These are phyloP conservation scores for Drosophila mettleri DNA, from an alignment of 2,888 invertebrate species.

Conservation along the genomic window DNA sequence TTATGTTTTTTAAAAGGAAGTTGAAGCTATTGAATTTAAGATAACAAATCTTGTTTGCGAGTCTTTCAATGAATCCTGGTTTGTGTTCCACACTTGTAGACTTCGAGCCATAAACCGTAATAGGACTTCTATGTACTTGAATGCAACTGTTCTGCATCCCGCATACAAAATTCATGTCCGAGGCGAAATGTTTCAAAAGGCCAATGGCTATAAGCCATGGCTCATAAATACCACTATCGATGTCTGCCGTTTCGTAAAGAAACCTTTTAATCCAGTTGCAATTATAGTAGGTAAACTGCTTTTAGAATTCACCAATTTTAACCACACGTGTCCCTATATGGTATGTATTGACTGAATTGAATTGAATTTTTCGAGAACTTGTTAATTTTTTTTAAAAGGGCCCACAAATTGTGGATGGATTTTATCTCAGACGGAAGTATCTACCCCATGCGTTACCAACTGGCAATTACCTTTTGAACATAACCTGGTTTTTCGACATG, in stretches of 20 bases:
- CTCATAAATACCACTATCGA: conserved; percentile 21
- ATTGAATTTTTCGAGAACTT: too few species aligned
- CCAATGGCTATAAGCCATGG: conserved; percentile 53
- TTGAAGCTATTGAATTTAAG: conserved; percentile 42
- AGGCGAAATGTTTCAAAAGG: conserved; percentile 24
- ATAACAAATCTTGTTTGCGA: conserved; percentile 40
- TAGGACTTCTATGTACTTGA: conserved; percentile 25
- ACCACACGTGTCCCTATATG: conserved; percentile 1
- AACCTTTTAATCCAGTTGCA: neutral
- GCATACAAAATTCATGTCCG: conserved; percentile 17
- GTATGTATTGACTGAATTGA: neutral
- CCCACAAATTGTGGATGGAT: neutral
- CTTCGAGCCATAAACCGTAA: conserved; percentile 43
- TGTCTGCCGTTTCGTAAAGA: neutral
- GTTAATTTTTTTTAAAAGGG: neutral
- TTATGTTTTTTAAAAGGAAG: neutral
- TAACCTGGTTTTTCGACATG: too few species aligned
- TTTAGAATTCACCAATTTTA: neutral
- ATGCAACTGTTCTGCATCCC: conserved; percentile 27
- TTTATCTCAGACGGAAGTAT: neutral
- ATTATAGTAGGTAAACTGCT: neutral
- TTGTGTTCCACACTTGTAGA: conserved; percentile 36
- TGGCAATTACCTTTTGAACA: too few species aligned
- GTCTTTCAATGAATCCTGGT: conserved; percentile 46
- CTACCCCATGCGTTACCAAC: neutral